phyloP scores from a whole-genome alignment of 2,113 vertebrate genomes.

The Serinus canaria region DNA sequence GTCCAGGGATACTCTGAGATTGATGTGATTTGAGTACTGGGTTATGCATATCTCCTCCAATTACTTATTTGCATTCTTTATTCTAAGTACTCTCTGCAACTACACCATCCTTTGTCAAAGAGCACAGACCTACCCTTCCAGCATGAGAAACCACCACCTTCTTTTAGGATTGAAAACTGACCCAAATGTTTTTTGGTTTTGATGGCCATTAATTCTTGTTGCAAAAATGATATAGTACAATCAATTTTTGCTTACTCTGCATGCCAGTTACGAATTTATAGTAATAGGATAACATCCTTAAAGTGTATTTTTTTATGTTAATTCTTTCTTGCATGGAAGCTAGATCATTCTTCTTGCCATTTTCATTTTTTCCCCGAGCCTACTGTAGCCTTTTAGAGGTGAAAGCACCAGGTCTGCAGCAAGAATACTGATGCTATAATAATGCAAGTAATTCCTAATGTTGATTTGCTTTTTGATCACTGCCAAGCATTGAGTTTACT shows the following conservation, averaged over 20 bases:
- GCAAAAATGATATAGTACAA: background rate
- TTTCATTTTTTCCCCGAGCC: background rate
- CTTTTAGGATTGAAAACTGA: background rate
- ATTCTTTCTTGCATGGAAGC: background rate
- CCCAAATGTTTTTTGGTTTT: background rate
- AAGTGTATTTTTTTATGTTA: background rate
- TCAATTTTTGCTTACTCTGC: background rate
- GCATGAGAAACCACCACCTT: background rate
- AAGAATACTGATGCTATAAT: background rate
- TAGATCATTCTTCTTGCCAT: background rate
- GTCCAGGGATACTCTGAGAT: background rate
- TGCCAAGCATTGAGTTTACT: background rate
- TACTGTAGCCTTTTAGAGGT: background rate
- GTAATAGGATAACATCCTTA: background rate
- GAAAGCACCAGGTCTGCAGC: background rate
- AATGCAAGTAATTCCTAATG: background rate
- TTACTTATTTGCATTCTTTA: background rate
- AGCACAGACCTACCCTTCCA: background rate
- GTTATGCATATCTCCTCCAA: background rate
- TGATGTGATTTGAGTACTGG: background rate
- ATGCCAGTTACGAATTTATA: background rate
- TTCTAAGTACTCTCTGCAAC: background rate
- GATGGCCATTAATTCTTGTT: background rate
- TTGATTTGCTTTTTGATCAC: background rate
- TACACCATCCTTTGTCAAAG: background rate